Percentiles rank a stretch among this genome's conserved stretches.
Conservation (phyloP, 2,888 invertebrate genomes). For the Aproaerema taeniolella region DNA sequence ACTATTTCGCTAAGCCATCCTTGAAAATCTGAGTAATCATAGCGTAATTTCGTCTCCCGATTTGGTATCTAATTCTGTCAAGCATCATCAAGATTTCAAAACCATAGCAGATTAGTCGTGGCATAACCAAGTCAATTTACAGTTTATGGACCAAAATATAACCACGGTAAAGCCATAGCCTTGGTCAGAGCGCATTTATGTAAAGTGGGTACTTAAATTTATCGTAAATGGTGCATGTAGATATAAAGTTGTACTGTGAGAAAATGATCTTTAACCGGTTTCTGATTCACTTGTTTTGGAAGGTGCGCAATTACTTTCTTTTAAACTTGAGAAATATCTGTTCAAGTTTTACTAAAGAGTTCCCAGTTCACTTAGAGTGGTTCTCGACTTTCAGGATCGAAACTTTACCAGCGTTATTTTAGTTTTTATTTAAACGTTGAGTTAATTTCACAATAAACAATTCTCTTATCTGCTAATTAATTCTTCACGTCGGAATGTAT, state of each 20-base stretch:
- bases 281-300: neutral
- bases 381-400: no score
- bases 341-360: no score
- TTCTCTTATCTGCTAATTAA: no score
- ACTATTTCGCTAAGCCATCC: no score
- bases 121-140: constrained; percentile 2
- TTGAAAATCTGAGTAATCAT: no score
- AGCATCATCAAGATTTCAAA: neutral
- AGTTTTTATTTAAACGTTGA: no score
- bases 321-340: no score
- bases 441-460: no score
- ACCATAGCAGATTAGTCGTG: constrained; percentile 4
- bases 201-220: constrained; percentile 7
- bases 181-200: constrained; percentile 5
- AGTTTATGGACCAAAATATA: constrained; percentile 1
- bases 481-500: no score
- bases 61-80: neutral
- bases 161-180: neutral
- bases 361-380: no score
- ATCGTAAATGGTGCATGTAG: constrained; percentile 1
- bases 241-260: constrained; percentile 4
- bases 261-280: constrained; percentile 8
- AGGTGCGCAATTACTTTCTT: constrained; percentile 6
- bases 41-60: no score
- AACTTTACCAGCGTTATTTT: no score